These are phyloP conservation scores for Acipenser oxyrinchus DNA, from an alignment of 2,797 vertebrate genomes.

Conservation along the genomic window DNA sequence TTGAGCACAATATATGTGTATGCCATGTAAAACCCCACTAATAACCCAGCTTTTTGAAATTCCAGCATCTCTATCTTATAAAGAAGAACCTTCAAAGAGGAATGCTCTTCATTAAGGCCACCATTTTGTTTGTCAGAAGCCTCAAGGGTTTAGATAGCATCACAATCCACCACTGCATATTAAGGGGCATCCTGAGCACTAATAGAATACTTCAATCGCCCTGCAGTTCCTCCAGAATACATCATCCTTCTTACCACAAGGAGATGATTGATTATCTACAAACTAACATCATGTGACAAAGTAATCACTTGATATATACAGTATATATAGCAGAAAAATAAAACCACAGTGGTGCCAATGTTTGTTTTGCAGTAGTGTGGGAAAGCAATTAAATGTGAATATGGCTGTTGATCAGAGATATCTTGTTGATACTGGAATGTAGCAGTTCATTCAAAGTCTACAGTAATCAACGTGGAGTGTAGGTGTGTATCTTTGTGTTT, in stretches of 20 bases:
- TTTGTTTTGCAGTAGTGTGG: slow-evolving; percentile 15
- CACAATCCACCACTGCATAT: slow-evolving; percentile 2
- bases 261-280: neutral
- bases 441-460: slow-evolving; percentile 39
- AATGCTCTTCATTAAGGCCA: slow-evolving; percentile 2
- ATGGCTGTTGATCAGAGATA: slow-evolving; percentile 17
- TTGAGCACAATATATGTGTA: too few relatives aligned
- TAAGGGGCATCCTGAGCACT: slow-evolving; percentile 1
- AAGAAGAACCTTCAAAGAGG: neutral
- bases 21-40: too few relatives aligned
- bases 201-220: slow-evolving; percentile 3
- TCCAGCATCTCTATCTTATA: too few relatives aligned
- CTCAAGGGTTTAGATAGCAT: slow-evolving; percentile 1
- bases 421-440: slow-evolving; percentile 43
- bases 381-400: slow-evolving; percentile 22
- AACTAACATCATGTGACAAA: slow-evolving; percentile 9
- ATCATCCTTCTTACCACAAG: slow-evolving; percentile 7
- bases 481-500: slow-evolving; percentile 30
- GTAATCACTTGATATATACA: neutral
- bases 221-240: neutral
- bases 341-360: slow-evolving; percentile 12
- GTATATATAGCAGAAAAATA: neutral
- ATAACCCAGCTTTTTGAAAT: too few relatives aligned
- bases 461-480: slow-evolving; percentile 33
- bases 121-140: slow-evolving; percentile 1